phyloP scores from a whole-genome alignment of 2,797 vertebrate species.

The Hyperoplus immaculatus region DNA sequence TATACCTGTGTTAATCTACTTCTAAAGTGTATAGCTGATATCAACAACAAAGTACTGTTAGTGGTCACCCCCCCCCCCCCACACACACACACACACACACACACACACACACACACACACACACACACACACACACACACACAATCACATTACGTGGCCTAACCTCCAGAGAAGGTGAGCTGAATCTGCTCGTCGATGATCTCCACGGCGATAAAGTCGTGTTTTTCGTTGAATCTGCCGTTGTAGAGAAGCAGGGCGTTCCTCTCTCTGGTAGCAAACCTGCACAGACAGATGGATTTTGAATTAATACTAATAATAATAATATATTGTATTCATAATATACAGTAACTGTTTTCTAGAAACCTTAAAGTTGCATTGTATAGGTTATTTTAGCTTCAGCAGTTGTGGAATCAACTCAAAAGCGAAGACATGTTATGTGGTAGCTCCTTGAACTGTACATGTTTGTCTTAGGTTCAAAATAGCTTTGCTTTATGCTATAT shows the following conservation, averaged over 20 bases:
- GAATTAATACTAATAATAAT: too few species aligned
- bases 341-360: too few species aligned
- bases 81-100: constrained; percentile 17
- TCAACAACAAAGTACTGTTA: not conserved
- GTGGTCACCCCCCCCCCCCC: not conserved
- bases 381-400: not conserved
- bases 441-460: not conserved
- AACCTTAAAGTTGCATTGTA: too few species aligned
- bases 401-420: not conserved
- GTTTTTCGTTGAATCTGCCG: constrained; percentile 97
- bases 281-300: constrained; percentile 56
- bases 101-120: constrained; percentile 16
- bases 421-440: not conserved
- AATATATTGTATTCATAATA: too few species aligned
- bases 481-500: not conserved
- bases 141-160: constrained; percentile 24
- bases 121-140: constrained; percentile 24
- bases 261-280: constrained; percentile 94
- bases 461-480: not conserved
- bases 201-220: constrained; percentile 97
- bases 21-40: constrained; percentile 9
- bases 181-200: constrained; percentile 96
- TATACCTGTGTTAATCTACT: constrained; percentile 29
- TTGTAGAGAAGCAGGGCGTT: constrained; percentile 96
- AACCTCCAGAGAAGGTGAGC: constrained; percentile 95